Percentiles rank a stretch among this genome's conserved stretches.
phyloP scores from a whole-genome alignment of 2,888 invertebrate species.

The Megaustenia siamemsis region DNA sequence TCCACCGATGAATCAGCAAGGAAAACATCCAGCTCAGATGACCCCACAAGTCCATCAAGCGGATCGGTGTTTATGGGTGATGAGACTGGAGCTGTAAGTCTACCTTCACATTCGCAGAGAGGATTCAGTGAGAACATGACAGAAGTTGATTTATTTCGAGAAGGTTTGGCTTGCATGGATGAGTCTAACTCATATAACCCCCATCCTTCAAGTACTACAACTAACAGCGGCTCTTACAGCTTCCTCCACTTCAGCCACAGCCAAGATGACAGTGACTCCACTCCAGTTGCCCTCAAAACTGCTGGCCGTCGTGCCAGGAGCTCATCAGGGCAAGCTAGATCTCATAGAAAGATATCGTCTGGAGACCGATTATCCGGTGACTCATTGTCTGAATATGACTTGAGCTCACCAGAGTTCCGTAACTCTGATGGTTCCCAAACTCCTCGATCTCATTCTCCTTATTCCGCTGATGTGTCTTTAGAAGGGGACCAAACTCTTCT shows the following conservation, averaged over 20 bases:
- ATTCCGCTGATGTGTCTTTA: conserved; percentile 30
- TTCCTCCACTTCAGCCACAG: conserved; percentile 31
- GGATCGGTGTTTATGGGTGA: conserved; percentile 53
- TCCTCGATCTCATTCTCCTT: conserved; percentile 55
- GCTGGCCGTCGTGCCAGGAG: conserved; percentile 19
- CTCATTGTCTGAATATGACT: conserved; percentile 42
- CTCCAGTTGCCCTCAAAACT: conserved; percentile 3
- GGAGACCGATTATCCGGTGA: conserved; percentile 17
- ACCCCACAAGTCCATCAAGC: conserved; percentile 55
- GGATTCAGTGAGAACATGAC: neutral
- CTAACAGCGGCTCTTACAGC: conserved; percentile 29
- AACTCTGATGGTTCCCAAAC: conserved; percentile 56
- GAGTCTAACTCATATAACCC: neutral
- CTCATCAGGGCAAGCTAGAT: conserved; percentile 27
- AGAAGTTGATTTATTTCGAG: neutral
- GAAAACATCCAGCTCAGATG: conserved; percentile 42
- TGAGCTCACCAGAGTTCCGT: conserved; percentile 26
- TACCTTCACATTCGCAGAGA: conserved; percentile 26
- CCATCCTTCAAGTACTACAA: conserved; percentile 29
- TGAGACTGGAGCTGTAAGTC: conserved; percentile 55
- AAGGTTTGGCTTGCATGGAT: neutral
- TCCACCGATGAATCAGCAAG: conserved; percentile 41
- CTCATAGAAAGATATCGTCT: neutral
- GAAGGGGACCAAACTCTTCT: conserved; percentile 47
- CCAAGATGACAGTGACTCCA: conserved; percentile 31